Evolutionary conservation across 2,797 vertebrate species (phyloP).

Genomic region (Semotilus atromaculatus): DNA sequence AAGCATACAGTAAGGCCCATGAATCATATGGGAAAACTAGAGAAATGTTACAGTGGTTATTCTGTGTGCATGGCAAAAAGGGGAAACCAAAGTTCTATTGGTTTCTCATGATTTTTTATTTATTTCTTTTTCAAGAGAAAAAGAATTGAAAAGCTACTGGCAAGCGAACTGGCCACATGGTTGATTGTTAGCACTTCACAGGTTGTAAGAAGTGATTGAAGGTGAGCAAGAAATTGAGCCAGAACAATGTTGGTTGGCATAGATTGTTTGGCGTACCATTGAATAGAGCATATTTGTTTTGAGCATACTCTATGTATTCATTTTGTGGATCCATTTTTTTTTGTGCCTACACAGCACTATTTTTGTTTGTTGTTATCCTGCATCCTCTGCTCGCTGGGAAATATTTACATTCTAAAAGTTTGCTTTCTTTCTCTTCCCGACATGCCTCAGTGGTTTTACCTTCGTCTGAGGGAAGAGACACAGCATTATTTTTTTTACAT

Average conservation of each 20-base stretch:
- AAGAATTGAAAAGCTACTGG: conserved; percentile 1
- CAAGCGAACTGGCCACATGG: neutral
- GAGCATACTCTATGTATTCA: conserved; percentile 17
- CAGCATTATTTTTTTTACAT: neutral
- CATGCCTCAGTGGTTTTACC: neutral
- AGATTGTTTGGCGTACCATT: neutral
- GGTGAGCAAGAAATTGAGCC: conserved; percentile 6
- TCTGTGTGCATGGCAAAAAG: neutral
- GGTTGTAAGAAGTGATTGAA: neutral
- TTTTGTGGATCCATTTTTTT: conserved; percentile 29
- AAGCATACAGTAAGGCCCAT: neutral
- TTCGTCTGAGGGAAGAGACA: neutral
- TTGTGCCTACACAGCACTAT: conserved; percentile 38
- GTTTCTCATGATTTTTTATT: neutral
- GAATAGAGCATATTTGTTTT: conserved; percentile 21
- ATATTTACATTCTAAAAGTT: conserved; percentile 33
- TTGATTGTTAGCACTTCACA: conserved; percentile 35
- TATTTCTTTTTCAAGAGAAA: neutral
- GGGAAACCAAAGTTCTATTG: neutral
- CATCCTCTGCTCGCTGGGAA: conserved; percentile 1
- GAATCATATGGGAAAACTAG: conserved; percentile 12
- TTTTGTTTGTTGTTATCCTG: conserved; percentile 17
- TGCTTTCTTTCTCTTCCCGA: neutral
- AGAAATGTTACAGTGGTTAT: neutral
- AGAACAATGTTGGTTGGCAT: neutral